Conservation (phyloP, 1,140 invertebrate genomes). For the Bathynomus jamesi region DNA sequence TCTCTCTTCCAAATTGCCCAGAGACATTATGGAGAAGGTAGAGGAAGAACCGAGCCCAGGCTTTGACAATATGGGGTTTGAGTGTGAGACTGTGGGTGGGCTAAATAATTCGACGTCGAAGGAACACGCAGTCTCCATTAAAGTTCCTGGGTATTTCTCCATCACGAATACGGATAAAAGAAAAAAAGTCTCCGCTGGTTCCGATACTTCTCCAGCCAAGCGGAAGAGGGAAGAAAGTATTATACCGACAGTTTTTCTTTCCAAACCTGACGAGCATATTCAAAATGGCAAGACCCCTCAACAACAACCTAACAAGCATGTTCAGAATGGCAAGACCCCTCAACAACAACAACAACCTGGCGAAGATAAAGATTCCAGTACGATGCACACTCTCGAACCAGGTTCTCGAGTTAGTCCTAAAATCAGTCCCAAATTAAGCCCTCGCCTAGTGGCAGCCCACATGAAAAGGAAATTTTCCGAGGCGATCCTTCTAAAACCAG, state of each 20-base stretch:
- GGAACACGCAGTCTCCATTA: not conserved
- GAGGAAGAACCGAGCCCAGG: not conserved
- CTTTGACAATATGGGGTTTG: not conserved
- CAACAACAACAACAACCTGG: not conserved
- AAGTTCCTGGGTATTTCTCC: not conserved
- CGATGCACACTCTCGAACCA: not conserved
- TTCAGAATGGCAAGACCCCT: not conserved
- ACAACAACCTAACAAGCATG: not conserved
- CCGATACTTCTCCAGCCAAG: not conserved
- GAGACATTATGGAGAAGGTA: not conserved
- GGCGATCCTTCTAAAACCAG: not conserved
- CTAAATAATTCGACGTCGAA: not conserved
- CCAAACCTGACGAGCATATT: not conserved
- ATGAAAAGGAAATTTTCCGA: not conserved
- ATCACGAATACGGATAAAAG: no score
- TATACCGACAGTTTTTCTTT: not conserved
- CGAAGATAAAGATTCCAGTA: not conserved
- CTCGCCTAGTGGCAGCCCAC: not conserved
- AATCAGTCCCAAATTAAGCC: not conserved
- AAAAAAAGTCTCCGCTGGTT: not conserved
- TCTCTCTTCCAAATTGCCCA: not conserved
- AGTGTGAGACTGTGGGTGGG: not conserved
- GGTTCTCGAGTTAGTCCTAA: not conserved
- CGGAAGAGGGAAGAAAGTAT: not conserved
- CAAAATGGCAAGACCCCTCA: not conserved